phyloP scores from a whole-genome alignment of 1,140 invertebrate genomes.

The Ceratina japonica region DNA sequence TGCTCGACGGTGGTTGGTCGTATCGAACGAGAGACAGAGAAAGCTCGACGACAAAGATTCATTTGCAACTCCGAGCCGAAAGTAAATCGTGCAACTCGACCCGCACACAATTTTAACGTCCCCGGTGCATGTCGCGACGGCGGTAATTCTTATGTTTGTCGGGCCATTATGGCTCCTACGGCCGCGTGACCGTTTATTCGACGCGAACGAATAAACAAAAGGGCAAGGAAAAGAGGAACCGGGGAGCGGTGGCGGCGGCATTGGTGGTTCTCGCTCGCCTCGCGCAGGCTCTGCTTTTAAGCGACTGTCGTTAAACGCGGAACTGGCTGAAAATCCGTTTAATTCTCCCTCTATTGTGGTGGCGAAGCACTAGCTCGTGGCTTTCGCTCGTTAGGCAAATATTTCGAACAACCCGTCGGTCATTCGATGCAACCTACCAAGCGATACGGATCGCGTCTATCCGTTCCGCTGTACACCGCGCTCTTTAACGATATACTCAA shows the following conservation, averaged over 20 bases:
- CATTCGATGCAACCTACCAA: not conserved
- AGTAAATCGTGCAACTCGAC: slow-evolving; percentile 18
- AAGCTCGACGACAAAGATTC: not conserved
- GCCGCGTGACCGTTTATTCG: slow-evolving; percentile 1
- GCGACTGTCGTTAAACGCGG: slow-evolving; percentile 19
- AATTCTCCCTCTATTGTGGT: not conserved
- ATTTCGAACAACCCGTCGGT: not conserved
- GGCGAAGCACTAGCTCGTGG: not conserved
- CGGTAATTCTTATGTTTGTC: slow-evolving; percentile 27
- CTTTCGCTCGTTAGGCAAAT: slow-evolving; percentile 29
- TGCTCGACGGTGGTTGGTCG: not conserved
- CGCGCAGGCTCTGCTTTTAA: not conserved
- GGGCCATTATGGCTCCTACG: slow-evolving; percentile 5
- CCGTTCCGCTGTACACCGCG: not conserved
- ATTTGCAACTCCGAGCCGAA: not conserved
- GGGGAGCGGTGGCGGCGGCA: not conserved
- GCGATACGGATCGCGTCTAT: slow-evolving; percentile 10
- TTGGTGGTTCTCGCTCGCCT: not conserved
- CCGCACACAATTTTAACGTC: slow-evolving; percentile 10
- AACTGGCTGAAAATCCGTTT: slow-evolving; percentile 19
- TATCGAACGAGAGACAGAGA: not conserved
- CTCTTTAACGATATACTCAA: not conserved
- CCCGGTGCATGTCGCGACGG: not conserved
- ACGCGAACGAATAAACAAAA: not conserved
- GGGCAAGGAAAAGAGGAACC: not conserved